Evolutionary conservation across 2,113 vertebrate genomes (phyloP).

Genomic region (Scalopus aquaticus): DNA sequence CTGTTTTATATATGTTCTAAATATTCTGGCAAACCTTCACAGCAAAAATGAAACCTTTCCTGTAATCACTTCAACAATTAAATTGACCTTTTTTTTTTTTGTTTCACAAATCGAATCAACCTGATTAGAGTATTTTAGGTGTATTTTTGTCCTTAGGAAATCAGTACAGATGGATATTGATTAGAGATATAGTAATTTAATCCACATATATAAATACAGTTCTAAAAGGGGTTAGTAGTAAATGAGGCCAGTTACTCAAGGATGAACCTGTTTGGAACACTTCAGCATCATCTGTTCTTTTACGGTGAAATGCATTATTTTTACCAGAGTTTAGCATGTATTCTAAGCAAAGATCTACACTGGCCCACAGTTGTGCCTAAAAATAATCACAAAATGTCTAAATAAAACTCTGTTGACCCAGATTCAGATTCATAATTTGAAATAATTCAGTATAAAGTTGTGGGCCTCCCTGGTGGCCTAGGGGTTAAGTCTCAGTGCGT

Average conservation of each 20-base stretch:
- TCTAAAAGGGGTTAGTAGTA: slow-evolving; percentile 38
- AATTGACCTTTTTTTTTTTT: slow-evolving; percentile 24
- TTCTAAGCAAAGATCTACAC: slow-evolving; percentile 28
- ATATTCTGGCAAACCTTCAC: slow-evolving; percentile 14
- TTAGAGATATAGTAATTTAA: slow-evolving; percentile 48
- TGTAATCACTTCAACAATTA: slow-evolving; percentile 29
- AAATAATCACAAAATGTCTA: slow-evolving; percentile 42
- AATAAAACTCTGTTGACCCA: slow-evolving; percentile 26
- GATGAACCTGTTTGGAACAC: slow-evolving; percentile 28
- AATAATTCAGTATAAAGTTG: slow-evolving; percentile 27
- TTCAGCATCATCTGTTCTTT: slow-evolving; percentile 28
- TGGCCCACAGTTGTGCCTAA: neutral
- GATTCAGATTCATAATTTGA: slow-evolving; percentile 45
- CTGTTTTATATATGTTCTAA: slow-evolving; percentile 10
- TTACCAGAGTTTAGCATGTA: slow-evolving; percentile 30
- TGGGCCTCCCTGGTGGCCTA: too few relatives aligned
- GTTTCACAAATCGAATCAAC: slow-evolving; percentile 36
- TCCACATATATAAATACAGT: slow-evolving; percentile 52
- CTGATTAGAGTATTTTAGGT: slow-evolving; percentile 45
- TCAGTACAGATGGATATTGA: slow-evolving; percentile 39
- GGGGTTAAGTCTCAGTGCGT: too few relatives aligned
- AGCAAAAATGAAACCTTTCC: slow-evolving; percentile 55
- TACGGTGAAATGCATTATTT: slow-evolving; percentile 40
- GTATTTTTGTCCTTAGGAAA: slow-evolving; percentile 38
- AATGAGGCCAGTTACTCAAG: neutral